Evolutionary conservation across 2,113 vertebrate species (phyloP), one percentile per base, ranked within the genome.

Genomic region (Gulo gulo): DNA sequence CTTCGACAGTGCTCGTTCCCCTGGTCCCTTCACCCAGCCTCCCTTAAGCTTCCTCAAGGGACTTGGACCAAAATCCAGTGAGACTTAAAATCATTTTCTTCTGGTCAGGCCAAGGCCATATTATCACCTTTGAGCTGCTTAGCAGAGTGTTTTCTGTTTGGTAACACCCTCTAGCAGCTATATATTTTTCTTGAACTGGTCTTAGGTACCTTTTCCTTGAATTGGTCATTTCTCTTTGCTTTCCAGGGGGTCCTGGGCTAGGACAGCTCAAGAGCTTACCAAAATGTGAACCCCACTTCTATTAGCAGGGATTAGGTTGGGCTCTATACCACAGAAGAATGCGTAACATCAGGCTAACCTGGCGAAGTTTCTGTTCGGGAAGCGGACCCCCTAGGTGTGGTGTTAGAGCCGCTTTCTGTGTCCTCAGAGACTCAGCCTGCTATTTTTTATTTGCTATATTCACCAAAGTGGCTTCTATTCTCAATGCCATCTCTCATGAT

Each of bases 111-210:
- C 61, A 93, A 85, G 59, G 39, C 50, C 45, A 83, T 57, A 31
- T 80, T 45, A 47, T 26, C 67, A 87, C 83, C 55, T 80, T 59
- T 87, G 67, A 13, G 1, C 24, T 76, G 52, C 31, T 36, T 87
- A 87, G 63, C 86, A 59, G 63, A 88, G 39, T 88, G 47, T 94
- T 88, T 96, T 84, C 88, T 73, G 57, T 34, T 92, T 52, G 39
- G 29, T 16, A 83, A 71, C 12, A n/a, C 5, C 52, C 39, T 84
- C 21, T 74, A 39, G 47, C 7, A 69, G 42, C 39, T 92, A 34
- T 18, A 47, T 42, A 74, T 79, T 87, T 85, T 90, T 90, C 50
- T 69, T 76, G 39, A 82, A 23, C 39, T 83, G 23, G 12, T 78
- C 50, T 92, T 91, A 23, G 20, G 57, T 57, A 57, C 2, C 85